Base-by-base conservation (phyloP, 2,113 vertebrate genomes). In the Cricetomys ansorgei region DNA sequence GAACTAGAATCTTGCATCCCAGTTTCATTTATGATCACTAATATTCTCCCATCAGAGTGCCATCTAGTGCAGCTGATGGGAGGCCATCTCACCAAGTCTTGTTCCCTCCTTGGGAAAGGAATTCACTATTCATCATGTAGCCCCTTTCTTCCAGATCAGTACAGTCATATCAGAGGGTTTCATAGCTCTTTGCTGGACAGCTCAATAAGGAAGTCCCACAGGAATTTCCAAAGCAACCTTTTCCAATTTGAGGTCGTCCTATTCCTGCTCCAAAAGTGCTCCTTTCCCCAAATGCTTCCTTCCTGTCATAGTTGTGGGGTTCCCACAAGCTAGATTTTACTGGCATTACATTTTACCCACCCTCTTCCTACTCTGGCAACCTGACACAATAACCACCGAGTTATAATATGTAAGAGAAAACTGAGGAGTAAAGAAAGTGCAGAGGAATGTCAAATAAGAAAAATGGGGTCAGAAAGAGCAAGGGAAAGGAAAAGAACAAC, bases 141-240 rank as follows among this genome's bases (percentile, higher is more conserved):
- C 45, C 62, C 6, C 1, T 34, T 80, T 43, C 40, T 93, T 85
- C 85, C 27, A 87, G 75, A 76, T 9, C 83, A 50, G n/a, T n/a
- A 8, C 5, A 11, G n/a, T 15, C 34, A 75, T 40, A 69, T 79
- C 55, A 97, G 76, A 83, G 45, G 94, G 55, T 40, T 45, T 77
- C 70, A 70, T 64, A 80, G 50, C 34, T 88, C 76, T 70, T 94
- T 43, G 40, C 72, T 92, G 76, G 86, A 70, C 50, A 94, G 83
- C 89, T 83, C 83, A 91, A 48, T 81, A 81, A 94, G 72, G 53
- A 96, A 93, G 5, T 76, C 76, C 45, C 89, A 89, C 4, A 91
- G 50, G 21, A 25, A 73, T 94, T 86, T 95, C 73, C n/a, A 95
- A 92, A 89, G 88, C 89, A 96, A 76, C 67, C 75, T 93, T n/a